Evolutionary conservation across 2,113 vertebrate species (phyloP).

Genomic region (Dryoscopus gambensis): DNA sequence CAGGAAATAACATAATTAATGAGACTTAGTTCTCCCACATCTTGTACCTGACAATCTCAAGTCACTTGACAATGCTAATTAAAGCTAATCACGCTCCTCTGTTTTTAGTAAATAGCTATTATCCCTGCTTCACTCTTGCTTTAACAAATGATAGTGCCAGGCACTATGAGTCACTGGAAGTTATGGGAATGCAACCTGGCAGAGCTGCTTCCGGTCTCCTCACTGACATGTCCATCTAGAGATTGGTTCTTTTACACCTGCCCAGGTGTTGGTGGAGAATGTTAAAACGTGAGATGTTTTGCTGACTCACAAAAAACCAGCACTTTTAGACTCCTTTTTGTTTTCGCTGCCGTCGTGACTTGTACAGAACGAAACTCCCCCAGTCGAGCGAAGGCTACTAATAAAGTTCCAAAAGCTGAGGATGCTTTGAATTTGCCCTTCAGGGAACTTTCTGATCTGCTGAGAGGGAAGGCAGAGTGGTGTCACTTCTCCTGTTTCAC

Average conservation of each 20-base stretch:
- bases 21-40: slow-evolving; percentile 52
- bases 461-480: neutral
- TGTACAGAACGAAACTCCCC: neutral
- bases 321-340: neutral
- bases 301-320: neutral
- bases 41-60: slow-evolving; percentile 56
- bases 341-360: neutral
- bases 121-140: slow-evolving; percentile 61
- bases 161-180: slow-evolving; percentile 15
- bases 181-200: neutral
- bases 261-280: neutral
- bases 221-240: accelerated
- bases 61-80: slow-evolving; percentile 57
- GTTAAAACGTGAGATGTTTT: neutral
- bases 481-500: slow-evolving; percentile 47
- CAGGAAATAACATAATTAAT: slow-evolving; percentile 61
- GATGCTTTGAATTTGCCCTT: slow-evolving; percentile 41
- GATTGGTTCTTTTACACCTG: neutral
- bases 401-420: neutral
- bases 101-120: slow-evolving; percentile 68
- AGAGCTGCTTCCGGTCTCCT: neutral
- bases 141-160: slow-evolving; percentile 25
- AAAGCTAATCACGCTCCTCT: slow-evolving; percentile 34
- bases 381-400: neutral
- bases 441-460: neutral